phyloP scores from a whole-genome alignment of 2,113 vertebrate genomes.

The Stictonetta naevosa region DNA sequence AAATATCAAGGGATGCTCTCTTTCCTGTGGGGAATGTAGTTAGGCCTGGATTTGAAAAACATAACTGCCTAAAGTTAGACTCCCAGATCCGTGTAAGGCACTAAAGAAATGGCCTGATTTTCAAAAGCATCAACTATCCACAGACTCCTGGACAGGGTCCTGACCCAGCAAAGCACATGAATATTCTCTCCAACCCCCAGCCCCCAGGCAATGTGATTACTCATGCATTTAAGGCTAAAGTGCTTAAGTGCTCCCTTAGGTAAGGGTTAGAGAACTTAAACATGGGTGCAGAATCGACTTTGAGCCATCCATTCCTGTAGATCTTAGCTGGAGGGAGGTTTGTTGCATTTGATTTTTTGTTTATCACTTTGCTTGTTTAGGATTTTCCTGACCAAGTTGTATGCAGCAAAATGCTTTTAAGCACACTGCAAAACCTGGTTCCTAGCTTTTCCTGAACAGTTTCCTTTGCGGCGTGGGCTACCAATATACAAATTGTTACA shows the following conservation, averaged over 20 bases:
- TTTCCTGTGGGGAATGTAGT: not conserved
- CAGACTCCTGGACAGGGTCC: not conserved
- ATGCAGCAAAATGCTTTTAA: not conserved
- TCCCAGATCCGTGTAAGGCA: not conserved
- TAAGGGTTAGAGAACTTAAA: conserved; percentile 8
- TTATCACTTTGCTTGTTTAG: not conserved
- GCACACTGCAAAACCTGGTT: not conserved
- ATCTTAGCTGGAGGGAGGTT: not conserved
- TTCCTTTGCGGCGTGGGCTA: not conserved
- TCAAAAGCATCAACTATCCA: conserved; percentile 9
- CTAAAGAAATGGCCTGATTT: conserved; percentile 16
- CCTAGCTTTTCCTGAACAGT: not conserved
- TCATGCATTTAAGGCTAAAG: conserved; percentile 31
- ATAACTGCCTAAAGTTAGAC: conserved; percentile 12
- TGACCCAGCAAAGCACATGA: conserved; percentile 31
- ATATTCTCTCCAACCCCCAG: not conserved
- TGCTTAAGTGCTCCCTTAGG: conserved; percentile 55
- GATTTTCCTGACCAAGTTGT: not conserved
- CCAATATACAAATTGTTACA: not conserved
- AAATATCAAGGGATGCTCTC: not conserved
- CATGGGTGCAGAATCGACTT: not conserved
- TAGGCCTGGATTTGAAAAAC: conserved; percentile 1
- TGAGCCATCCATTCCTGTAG: not conserved
- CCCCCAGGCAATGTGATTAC: not conserved
- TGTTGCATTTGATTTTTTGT: not conserved